Conservation (phyloP, 2,888 invertebrate species). For the Lepidonotus clava region DNA sequence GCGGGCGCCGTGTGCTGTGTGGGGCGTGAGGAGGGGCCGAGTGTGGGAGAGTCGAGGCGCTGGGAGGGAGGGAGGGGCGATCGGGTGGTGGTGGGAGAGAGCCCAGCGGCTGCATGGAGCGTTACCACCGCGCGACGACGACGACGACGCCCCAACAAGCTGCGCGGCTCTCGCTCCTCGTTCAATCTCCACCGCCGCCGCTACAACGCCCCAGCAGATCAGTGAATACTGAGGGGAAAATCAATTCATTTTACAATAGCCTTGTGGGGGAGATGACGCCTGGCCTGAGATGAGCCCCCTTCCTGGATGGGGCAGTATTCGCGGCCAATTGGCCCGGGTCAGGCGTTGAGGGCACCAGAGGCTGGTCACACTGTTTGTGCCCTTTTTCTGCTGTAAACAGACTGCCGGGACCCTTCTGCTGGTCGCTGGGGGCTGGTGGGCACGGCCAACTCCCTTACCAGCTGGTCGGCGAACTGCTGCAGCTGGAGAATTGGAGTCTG, state of each 20-base stretch:
- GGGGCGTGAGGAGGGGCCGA: neutral
- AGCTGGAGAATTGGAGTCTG: neutral
- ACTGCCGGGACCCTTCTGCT: too few relatives aligned
- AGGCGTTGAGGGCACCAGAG: too few relatives aligned
- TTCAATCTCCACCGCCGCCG: neutral
- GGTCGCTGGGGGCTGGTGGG: neutral
- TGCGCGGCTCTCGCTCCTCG: neutral
- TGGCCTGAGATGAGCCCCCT: too few relatives aligned
- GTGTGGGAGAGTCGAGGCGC: neutral
- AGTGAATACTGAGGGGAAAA: neutral
- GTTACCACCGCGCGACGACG: too few relatives aligned
- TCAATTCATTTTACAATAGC: conserved; percentile 8
- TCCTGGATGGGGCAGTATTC: too few relatives aligned
- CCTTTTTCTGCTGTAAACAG: too few relatives aligned
- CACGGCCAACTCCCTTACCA: neutral
- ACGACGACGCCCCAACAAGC: neutral
- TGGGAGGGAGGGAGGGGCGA: neutral
- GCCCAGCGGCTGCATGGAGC: too few relatives aligned
- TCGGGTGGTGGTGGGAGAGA: neutral
- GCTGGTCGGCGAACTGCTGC: too few relatives aligned
- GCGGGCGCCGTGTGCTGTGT: neutral
- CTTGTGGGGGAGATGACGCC: neutral
- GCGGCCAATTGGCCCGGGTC: too few relatives aligned
- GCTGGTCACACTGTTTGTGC: too few relatives aligned
- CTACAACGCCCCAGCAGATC: too few relatives aligned